Evolutionary conservation across 1,140 invertebrate genomes (phyloP).

Genomic region (Drosophila gunungcola): DNA sequence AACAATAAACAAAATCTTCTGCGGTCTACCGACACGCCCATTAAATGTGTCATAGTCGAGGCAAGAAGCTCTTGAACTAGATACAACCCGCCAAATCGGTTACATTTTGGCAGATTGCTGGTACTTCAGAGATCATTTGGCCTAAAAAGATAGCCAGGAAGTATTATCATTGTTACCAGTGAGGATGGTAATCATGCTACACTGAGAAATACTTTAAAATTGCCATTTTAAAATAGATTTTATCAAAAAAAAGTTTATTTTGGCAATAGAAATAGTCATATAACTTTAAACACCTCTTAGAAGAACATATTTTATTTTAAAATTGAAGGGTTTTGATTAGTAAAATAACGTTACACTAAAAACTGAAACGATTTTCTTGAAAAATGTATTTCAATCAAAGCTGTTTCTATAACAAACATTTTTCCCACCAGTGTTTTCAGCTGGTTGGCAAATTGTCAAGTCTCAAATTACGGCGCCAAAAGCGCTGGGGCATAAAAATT

Average conservation of each 20-base stretch:
- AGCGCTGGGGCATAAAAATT: constrained; percentile 72
- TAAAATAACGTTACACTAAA: too few species aligned
- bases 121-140: constrained; percentile 11
- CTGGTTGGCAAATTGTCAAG: constrained; percentile 54
- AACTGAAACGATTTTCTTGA: too few species aligned
- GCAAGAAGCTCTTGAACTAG: constrained; percentile 25
- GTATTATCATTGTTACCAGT: constrained; percentile 5
- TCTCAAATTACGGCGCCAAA: constrained; percentile 67
- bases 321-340: too few species aligned
- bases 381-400: too few species aligned
- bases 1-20: constrained; percentile 35
- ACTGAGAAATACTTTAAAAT: background rate
- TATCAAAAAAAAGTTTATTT: too few species aligned
- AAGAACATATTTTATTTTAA: too few species aligned
- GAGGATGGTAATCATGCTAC: background rate
- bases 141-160: constrained; percentile 12
- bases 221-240: too few species aligned
- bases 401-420: too few species aligned
- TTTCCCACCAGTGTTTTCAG: constrained; percentile 27
- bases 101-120: background rate
- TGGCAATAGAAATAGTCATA: too few species aligned
- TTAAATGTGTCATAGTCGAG: constrained; percentile 35
- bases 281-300: too few species aligned
- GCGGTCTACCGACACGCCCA: constrained; percentile 18
- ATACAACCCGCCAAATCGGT: constrained; percentile 6